Conservation (phyloP, 1,140 invertebrate genomes). For the Teleogryllus occipitalis region DNA sequence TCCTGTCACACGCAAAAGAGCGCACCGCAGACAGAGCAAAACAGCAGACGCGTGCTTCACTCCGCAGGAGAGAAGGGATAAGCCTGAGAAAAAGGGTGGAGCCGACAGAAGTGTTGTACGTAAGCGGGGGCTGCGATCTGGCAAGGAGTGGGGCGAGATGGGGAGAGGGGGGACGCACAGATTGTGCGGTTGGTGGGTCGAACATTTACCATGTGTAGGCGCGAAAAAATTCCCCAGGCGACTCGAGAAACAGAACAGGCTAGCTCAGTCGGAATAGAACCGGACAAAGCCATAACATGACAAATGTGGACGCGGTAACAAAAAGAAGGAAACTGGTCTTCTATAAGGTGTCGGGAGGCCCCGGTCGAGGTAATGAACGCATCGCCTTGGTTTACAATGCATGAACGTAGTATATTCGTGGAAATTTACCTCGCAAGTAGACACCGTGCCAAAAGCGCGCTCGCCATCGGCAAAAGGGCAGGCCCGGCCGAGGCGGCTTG, state of each 20-base stretch:
- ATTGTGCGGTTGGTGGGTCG: constrained; percentile 9
- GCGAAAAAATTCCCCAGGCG: not conserved
- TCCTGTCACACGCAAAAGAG: not conserved
- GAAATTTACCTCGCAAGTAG: too few relatives aligned
- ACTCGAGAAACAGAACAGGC: not conserved
- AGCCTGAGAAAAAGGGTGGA: not conserved
- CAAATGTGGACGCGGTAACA: too few relatives aligned
- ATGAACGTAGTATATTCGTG: too few relatives aligned
- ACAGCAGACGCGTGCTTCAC: not conserved
- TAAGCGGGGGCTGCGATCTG: not conserved
- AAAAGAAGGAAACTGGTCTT: too few relatives aligned
- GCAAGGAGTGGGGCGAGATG: not conserved
- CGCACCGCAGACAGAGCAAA: not conserved
- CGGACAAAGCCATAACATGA: not conserved
- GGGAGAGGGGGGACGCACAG: not conserved
- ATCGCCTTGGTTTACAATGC: too few relatives aligned
- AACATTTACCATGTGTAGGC: constrained; percentile 6
- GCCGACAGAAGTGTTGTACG: not conserved
- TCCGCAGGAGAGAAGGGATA: not conserved
- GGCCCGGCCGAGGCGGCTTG: too few relatives aligned
- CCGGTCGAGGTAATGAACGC: too few relatives aligned
- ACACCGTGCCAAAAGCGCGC: too few relatives aligned
- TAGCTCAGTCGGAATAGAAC: not conserved
- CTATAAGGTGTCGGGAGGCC: too few relatives aligned
- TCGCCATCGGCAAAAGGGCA: too few relatives aligned